Conservation (phyloP, 2,797 vertebrate species). For the Rhinella marina region DNA sequence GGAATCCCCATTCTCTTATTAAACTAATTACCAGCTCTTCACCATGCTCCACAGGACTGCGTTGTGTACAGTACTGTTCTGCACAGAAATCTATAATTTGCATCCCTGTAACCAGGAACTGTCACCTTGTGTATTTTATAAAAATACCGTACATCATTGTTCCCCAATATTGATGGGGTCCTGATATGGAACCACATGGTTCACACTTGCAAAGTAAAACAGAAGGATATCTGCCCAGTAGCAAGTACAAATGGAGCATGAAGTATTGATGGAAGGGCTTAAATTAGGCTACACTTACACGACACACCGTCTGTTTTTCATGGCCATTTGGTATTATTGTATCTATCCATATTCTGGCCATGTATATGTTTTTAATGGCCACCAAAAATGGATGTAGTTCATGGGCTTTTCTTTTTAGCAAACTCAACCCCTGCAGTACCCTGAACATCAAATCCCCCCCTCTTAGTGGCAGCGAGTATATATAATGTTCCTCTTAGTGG, state of each 20-base stretch:
- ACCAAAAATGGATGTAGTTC: no score
- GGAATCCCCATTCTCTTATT: slow-evolving; percentile 3
- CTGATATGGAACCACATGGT: neutral
- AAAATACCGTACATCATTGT: neutral
- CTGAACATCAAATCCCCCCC: no score
- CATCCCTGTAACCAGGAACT: neutral
- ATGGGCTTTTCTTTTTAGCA: no score
- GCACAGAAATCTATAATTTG: neutral
- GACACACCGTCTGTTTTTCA: no score
- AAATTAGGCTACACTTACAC: no score
- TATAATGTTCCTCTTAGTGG: no score
- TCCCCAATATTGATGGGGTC: neutral
- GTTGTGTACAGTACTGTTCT: neutral
- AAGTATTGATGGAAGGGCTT: neutral
- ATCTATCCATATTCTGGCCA: no score
- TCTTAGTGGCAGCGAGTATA: no score
- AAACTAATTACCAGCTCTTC: neutral
- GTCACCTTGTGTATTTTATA: neutral
- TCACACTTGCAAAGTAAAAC: neutral
- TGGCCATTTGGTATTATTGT: no score
- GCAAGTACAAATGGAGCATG: neutral
- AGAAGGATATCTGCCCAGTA: neutral
- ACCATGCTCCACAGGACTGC: no score
- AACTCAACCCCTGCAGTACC: no score
- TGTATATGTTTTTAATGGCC: no score